phyloP scores from a whole-genome alignment of 1,140 invertebrate genomes.

The Drosophila yakuba region DNA sequence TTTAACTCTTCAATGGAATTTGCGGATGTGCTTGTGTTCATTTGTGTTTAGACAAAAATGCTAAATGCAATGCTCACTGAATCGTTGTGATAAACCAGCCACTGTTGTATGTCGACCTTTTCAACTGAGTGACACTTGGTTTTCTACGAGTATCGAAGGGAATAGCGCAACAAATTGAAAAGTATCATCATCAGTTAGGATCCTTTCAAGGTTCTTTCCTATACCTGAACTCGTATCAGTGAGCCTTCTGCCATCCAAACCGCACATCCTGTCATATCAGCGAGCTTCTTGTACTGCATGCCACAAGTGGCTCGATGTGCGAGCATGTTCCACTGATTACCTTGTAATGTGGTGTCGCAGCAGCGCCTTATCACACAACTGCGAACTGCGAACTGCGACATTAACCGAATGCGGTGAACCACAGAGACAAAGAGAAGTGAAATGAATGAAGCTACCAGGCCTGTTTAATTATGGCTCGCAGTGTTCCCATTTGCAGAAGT shows the following conservation, averaged over 20 bases:
- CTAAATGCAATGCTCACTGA: background rate
- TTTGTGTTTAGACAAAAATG: background rate
- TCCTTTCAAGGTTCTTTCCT: background rate
- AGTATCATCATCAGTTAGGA: background rate
- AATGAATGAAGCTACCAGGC: slow-evolving; percentile 4
- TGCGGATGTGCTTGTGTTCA: slow-evolving; percentile 5
- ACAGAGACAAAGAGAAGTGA: slow-evolving; percentile 21
- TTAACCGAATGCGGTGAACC: slow-evolving; percentile 27
- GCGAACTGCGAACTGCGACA: background rate
- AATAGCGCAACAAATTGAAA: background rate
- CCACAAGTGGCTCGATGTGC: slow-evolving; percentile 15
- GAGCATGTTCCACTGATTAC: slow-evolving; percentile 15
- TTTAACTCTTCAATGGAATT: slow-evolving; percentile 18
- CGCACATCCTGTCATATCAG: slow-evolving; percentile 24
- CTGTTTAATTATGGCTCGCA: slow-evolving; percentile 4
- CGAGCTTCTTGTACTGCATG: background rate
- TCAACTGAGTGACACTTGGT: background rate
- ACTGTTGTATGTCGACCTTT: background rate
- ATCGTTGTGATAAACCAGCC: background rate
- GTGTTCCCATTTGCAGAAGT: slow-evolving; percentile 20
- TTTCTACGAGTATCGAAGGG: too few relatives aligned
- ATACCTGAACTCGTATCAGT: background rate
- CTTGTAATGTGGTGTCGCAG: slow-evolving; percentile 5
- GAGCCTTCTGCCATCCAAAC: background rate
- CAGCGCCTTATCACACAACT: slow-evolving; percentile 26